Conservation (phyloP, 2,797 vertebrate genomes). For the Astyanax mexicanus region DNA sequence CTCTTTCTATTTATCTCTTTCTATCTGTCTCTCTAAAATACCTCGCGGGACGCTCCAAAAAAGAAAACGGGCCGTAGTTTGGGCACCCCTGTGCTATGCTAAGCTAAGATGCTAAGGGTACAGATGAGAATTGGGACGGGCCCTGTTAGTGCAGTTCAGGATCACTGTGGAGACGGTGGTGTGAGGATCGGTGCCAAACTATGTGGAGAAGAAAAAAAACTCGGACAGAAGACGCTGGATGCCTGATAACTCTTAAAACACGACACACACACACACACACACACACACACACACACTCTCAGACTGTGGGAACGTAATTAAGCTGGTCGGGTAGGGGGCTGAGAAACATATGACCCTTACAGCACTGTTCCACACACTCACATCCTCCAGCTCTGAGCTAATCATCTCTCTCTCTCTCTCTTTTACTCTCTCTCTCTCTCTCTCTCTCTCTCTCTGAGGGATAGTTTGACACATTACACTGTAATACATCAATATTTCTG, state of each 20-base stretch:
- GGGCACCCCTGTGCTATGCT: too few relatives aligned
- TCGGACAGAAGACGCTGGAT: constrained; percentile 17
- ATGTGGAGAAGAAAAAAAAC: constrained; percentile 15
- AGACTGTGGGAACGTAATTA: constrained; percentile 74
- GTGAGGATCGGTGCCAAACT: constrained; percentile 1
- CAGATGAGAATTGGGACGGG: too few relatives aligned
- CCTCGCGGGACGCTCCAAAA: too few relatives aligned
- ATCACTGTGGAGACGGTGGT: constrained; percentile 2
- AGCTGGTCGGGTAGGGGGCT: constrained; percentile 69
- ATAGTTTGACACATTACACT: not conserved
- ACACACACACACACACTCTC: constrained; percentile 5
- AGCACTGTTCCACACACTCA: constrained; percentile 47
- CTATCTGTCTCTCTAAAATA: too few relatives aligned
- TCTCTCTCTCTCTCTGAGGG: not conserved
- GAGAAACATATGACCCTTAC: constrained; percentile 65
- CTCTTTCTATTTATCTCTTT: too few relatives aligned
- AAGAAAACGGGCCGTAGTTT: too few relatives aligned
- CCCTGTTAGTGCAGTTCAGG: too few relatives aligned
- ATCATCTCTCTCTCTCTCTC: constrained; percentile 21
- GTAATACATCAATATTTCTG: not conserved
- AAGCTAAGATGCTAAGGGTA: too few relatives aligned
- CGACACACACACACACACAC: constrained; percentile 23
- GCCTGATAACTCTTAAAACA: constrained; percentile 18
- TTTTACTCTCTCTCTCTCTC: not conserved
- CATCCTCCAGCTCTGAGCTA: constrained; percentile 54